Base-by-base conservation (phyloP, 2,113 vertebrate species). In the Sorex araneus region DNA sequence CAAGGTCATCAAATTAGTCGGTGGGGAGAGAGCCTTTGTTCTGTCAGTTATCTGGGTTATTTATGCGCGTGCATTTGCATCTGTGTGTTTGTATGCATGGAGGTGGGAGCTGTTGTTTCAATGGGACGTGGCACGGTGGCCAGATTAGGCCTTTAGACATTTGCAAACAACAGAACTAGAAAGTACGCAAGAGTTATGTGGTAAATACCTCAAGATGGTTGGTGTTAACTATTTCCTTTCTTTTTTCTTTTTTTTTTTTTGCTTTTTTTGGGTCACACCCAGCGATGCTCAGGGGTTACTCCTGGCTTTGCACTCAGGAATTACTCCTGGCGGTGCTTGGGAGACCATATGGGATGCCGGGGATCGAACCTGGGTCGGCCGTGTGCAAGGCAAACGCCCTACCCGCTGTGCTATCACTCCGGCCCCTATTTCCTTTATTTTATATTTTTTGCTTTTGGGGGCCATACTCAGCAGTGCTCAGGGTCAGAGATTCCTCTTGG, bases 41-140 rank as follows among this genome's bases (percentile, higher is more conserved):
- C 76, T 66, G 50, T 28, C 7, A 6, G 8, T 54, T 2, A 8
- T 90, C 69, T 36, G 8, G 40, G 43, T 82, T 77, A 47, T 77
- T 66, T 77, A 8, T 36, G 21, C 5, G 1, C n/a, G 13, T 73
- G 63, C 32, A 54, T 75, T 23, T 87, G 73, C 70, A 60, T 89
- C 25, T 67, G 13, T 40, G 83, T 50, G 19, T 57, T 12, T 54
- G 21, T 27, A 12, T 45, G 11, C n/a, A 15, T 1, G 4, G 34
- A 57, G 63, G 73, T 75, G 43, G 43, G 64, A 67, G 43, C 89
- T 92, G 28, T 81, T 89, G 87, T 78, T 60, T 60, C 21, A 28
- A 36, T 15, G 84, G 69, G 47, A 50, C 47, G 76, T 75, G 4
- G 25, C 30, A 7, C 54, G 34, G 40, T 75, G 23, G 23, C 50